Evolutionary conservation across 2,113 vertebrate species (phyloP), one percentile per base, ranked within the genome.

Genomic region (Dendrocopos noguchii): DNA sequence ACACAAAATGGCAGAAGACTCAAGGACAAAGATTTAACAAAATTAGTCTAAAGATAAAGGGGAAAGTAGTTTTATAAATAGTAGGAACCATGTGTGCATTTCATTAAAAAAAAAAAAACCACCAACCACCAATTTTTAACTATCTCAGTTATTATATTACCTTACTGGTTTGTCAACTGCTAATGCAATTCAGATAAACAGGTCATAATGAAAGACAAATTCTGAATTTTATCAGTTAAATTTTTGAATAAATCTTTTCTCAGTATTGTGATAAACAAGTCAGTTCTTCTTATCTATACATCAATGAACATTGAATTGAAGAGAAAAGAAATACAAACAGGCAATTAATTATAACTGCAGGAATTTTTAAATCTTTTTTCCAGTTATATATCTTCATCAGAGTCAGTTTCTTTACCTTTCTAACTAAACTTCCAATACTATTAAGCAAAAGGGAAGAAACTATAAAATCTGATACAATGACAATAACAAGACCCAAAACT

Each of bases 251-350:
- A 85, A 80, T 76, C 66, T 21, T 77, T 90, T 6, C 22, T 36
- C 28, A 4, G 2, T 56, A 36, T 4, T 66, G 7, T 53, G 25
- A 47, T 20, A 83, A 87, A 78, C 3, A 10, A 77, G 12, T 13
- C 11, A 36, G 52, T 67, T 83, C 20, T 68, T 61, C 63, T 71
- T 60, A 20, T 47, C 10, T 60, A 1, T 65, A 66, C 34, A 50
- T 71, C 60, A 83, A 16, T 42, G 21, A 31, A 6, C 79, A 27
- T 7, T 70, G 28, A 91, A 73, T 28, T 29, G 27, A 94, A 82
- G n/a, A 77, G 42, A 87, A 12, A 77, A 84, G 60, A 82, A 89
- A 59, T 33, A 78, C 33, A 60, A 86, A 71, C 8, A 78, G 28
- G 21, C 15, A 83, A 94, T 79, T 87, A 91, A 87, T 42, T 42